Conservation (phyloP, 2,113 vertebrate species). For the Periophthalmus modestus region DNA sequence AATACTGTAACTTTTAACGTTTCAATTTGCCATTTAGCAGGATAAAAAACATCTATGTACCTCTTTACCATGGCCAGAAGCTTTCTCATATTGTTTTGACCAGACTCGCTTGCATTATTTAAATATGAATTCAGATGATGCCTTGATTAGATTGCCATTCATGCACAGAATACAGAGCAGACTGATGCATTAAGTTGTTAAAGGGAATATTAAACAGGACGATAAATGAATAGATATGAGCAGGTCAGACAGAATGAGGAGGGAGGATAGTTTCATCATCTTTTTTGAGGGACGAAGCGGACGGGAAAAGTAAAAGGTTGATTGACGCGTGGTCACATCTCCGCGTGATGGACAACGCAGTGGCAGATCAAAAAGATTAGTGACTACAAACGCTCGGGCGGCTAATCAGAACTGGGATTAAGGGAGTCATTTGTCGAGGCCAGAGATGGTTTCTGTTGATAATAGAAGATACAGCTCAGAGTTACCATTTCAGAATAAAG, state of each 20-base stretch:
- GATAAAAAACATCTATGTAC: conserved; percentile 31
- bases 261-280: neutral
- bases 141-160: conserved; percentile 54
- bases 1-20: conserved; percentile 13
- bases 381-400: conserved; percentile 25
- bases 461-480: conserved; percentile 14
- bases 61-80: conserved; percentile 19
- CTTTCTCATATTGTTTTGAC: conserved; percentile 51
- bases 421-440: conserved; percentile 25
- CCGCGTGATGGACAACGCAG: conserved; percentile 15
- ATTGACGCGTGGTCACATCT: conserved; percentile 26
- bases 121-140: conserved; percentile 59
- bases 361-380: conserved; percentile 32
- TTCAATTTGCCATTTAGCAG: conserved; percentile 24
- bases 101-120: conserved; percentile 49
- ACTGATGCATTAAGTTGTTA: conserved; percentile 34
- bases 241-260: neutral
- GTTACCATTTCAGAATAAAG: conserved; percentile 2
- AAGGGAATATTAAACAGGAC: conserved; percentile 43
- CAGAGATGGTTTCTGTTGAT: conserved; percentile 31
- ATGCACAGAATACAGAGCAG: conserved; percentile 41
- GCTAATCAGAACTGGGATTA: conserved; percentile 43
- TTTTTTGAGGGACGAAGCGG: neutral
- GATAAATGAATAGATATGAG: conserved; percentile 33
- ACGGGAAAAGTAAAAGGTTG: conserved; percentile 20